phyloP scores from a whole-genome alignment of 2,797 vertebrate species.

The Gastrophryne carolinensis region DNA sequence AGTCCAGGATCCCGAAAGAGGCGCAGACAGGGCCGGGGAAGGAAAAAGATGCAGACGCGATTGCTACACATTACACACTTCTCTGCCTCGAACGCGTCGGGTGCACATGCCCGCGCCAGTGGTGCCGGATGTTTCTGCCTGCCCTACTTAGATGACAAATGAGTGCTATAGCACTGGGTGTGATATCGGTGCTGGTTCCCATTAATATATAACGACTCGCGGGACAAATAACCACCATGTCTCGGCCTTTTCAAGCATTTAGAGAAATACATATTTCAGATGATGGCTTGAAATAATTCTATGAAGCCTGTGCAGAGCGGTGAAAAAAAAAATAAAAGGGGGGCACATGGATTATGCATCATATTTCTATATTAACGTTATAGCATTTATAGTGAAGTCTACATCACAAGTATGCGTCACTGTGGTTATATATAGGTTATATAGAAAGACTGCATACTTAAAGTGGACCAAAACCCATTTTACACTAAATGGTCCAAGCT shows the following conservation, averaged over 20 bases:
- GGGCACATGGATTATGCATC: not conserved
- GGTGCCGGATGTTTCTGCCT: not conserved
- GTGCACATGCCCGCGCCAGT: not conserved
- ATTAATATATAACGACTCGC: slow-evolving; percentile 7
- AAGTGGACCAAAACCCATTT: no score
- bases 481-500: no score
- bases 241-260: not conserved
- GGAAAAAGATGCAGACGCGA: not conserved
- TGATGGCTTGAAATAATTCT: not conserved
- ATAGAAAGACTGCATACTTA: no score
- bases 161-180: not conserved
- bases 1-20: not conserved
- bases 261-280: not conserved
- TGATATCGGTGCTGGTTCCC: not conserved
- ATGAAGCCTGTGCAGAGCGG: not conserved
- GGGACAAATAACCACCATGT: not conserved
- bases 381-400: not conserved
- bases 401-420: not conserved
- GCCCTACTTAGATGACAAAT: not conserved
- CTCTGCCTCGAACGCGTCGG: not conserved
- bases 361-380: not conserved
- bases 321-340: not conserved
- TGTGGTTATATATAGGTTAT: no score
- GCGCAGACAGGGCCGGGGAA: not conserved
- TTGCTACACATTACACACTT: not conserved